Evolutionary conservation across 64 coral and sea anemone species (phyloP), one percentile per base, ranked within the genome.

Genomic region (Cladopsammia gracilis): DNA sequence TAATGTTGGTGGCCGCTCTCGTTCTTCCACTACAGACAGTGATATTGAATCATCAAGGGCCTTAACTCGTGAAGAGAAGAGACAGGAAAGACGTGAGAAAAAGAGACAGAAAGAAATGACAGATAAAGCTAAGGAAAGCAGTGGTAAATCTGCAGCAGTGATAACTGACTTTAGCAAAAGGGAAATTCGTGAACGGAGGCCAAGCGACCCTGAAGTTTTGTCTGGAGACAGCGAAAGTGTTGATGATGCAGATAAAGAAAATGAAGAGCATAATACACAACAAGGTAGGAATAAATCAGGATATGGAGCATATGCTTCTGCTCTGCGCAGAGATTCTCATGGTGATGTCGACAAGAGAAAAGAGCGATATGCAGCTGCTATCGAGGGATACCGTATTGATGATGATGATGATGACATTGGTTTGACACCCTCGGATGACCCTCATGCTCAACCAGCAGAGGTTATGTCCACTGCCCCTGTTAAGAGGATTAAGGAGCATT

Each of bases 401-500:
- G 75, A 91, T n/a, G n/a, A n/a, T n/a, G n/a, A n/a, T 74, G 23
- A 76, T 59, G 92, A 94, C 64, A 73, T 73, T 91, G 95, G 78
- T 4, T 59, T 64, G 73, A 61, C 86, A 16, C 19, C 79, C 61
- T 73, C 82, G 86, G 54, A 77, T 54, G 82, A 88, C 72, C 83
- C 83, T 50, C 89, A 16, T 54, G 87, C 70, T 58, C 77, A 71
- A 59, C 92, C 77, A 25, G 82, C 91, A 44, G 96, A 98, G 16
- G 73, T 98, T 78, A 81, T 71, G 77, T 86, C 88, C 12, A 98
- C 96, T 22, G 82, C 91, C 25, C 92, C 96, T 88, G 92, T 98
- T 43, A 83, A 62, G 15, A 94, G 69, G 56, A 98, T 98, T 73
- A 98, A 98, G 62, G 56, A 98, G 51, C 76, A 94, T 25, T 98